Base-by-base conservation (phyloP, 2,888 invertebrate species). In the Harpalus rufipes region DNA sequence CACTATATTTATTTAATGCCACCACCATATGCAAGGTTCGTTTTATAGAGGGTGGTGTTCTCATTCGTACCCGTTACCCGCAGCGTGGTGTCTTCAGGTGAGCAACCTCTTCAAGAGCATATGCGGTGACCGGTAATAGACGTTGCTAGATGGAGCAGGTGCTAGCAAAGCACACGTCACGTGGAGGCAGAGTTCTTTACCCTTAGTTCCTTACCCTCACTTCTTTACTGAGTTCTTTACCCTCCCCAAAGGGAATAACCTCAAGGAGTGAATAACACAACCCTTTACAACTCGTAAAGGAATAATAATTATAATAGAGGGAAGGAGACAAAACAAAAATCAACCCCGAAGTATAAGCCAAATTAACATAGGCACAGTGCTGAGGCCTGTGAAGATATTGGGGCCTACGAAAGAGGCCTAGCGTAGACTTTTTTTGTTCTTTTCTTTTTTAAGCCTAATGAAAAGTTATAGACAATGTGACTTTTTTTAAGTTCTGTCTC, bases 141-240 rank as follows among this genome's bases (percentile, higher is more conserved):
- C 82, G 82, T 82, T 82, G 72, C 63, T 82, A 72, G 58, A 82
- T 82, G 72, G 59, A 82, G 82, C 82, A 82, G 82, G 82, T 82
- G 74, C 39, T 68, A 61, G 80, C 10, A 10, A 18, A 14, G 61
- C 81, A 16, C 44, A 59, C 16, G 18, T 59, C 59, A 59, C 7
- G 1, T 59, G 59, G 16, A 59, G 18, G 18, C 16, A 59, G 3
- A n/a, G 44, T 51, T 51, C 44, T 51, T 51, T 51, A 51, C 44
- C 44, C 44, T 51, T 1, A 51, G 44, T 51, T 51, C 44, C 10
- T 51, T 51, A 51, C 44, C 44, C 44, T 51, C 44, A 51, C 44
- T 12, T 56, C 56, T 56, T 56, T 56, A 14, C 18, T 16, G 59
- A 14, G 18, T 59, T 59, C 14, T 59, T 14, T 59, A 16, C 14